Conservation (phyloP, 1,140 invertebrate species). For the Temnothorax nylanderi region DNA sequence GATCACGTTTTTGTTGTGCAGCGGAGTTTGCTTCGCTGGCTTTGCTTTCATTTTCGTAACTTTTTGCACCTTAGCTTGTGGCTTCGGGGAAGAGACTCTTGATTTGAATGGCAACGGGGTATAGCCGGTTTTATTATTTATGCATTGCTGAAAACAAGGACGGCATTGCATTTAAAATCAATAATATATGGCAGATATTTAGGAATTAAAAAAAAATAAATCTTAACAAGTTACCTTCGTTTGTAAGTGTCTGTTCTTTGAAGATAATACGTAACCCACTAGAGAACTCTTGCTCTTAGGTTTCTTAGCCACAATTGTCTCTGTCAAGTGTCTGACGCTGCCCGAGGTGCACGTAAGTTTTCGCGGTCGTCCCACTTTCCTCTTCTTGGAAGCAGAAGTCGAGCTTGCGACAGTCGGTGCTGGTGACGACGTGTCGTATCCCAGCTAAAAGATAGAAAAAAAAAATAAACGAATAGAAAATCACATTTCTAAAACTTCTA, state of each 20-base stretch:
- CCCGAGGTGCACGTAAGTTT: conserved; percentile 89
- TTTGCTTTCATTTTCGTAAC: conserved; percentile 76
- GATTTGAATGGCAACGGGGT: conserved; percentile 79
- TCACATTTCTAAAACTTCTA: neutral
- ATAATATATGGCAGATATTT: neutral
- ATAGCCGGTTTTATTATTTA: conserved; percentile 72
- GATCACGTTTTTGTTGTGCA: conserved; percentile 83
- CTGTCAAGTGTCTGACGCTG: conserved; percentile 87
- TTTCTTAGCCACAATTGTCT: conserved; percentile 94
- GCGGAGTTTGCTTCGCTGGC: conserved; percentile 79
- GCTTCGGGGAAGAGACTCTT: conserved; percentile 70
- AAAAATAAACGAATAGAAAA: neutral
- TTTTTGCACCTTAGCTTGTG: conserved; percentile 75
- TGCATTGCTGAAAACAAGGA: conserved; percentile 46
- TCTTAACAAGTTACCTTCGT: conserved; percentile 83
- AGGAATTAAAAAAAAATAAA: neutral
- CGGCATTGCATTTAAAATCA: neutral
- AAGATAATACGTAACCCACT: conserved; percentile 88
- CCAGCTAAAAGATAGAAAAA: conserved; percentile 56
- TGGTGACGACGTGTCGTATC: conserved; percentile 76
- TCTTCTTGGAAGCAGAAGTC: conserved; percentile 90
- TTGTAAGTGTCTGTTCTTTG: conserved; percentile 87
- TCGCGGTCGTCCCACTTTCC: conserved; percentile 93
- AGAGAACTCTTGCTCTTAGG: conserved; percentile 88
- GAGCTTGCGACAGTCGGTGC: conserved; percentile 72